phyloP scores from a whole-genome alignment of 2,888 invertebrate species.

The Andrena hattorfiana region DNA sequence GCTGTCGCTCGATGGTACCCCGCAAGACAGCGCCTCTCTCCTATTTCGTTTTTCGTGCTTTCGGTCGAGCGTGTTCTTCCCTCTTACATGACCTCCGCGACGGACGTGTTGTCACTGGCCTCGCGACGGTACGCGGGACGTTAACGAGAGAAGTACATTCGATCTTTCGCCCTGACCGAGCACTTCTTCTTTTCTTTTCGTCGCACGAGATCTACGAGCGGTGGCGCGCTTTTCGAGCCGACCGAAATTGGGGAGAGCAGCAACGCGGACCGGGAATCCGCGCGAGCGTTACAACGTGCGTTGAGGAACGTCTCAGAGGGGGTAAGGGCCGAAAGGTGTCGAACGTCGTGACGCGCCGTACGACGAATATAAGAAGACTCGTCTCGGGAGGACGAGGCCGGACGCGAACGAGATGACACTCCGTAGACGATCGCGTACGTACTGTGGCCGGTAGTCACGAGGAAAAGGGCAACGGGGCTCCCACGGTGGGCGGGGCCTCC shows the following conservation, averaged over 20 bases:
- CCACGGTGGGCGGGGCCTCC: conserved; percentile 71
- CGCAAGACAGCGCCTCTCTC: conserved; percentile 15
- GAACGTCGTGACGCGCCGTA: not conserved
- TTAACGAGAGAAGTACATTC: not conserved
- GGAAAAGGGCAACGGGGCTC: conserved; percentile 80
- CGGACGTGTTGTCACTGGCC: conserved; percentile 33
- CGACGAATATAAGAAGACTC: not conserved
- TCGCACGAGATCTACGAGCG: conserved; percentile 14
- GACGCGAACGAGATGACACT: conserved; percentile 72
- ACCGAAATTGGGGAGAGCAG: not conserved
- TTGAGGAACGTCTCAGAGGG: not conserved
- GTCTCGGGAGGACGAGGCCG: conserved; percentile 25
- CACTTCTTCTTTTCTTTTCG: conserved; percentile 36
- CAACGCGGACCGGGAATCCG: not conserved
- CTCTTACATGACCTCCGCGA: conserved; percentile 46
- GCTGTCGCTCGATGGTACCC: conserved; percentile 29
- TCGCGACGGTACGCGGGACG: conserved; percentile 20
- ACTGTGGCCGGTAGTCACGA: conserved; percentile 81
- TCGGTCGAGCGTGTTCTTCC: conserved; percentile 13
- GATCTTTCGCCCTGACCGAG: conserved; percentile 11
- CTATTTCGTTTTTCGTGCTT: conserved; percentile 3
- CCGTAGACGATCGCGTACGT: conserved; percentile 81
- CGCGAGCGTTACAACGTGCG: not conserved
- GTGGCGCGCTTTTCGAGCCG: conserved; percentile 39
- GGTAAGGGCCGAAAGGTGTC: not conserved